phyloP scores from a whole-genome alignment of 2,888 invertebrate genomes.

The Polylopha cassiicola region DNA sequence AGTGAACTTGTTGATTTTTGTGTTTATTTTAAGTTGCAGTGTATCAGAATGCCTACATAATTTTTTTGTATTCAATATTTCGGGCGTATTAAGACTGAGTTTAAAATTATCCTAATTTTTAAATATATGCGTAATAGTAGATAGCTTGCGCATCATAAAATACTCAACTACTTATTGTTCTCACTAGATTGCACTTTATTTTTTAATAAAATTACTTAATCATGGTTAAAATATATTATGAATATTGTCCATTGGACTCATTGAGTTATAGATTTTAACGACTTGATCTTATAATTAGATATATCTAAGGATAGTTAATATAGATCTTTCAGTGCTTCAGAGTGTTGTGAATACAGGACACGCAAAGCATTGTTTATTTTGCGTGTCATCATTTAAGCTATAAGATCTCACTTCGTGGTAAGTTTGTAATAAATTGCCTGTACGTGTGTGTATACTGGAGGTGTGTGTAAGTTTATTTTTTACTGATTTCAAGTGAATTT shows the following conservation, averaged over 20 bases:
- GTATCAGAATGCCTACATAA: conserved; percentile 8
- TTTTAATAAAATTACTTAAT: too few relatives aligned
- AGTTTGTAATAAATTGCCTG: conserved; percentile 42
- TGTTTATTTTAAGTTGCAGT: conserved; percentile 9
- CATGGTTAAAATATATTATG: conserved; percentile 5
- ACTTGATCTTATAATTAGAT: conserved; percentile 11
- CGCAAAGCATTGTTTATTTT: too few relatives aligned
- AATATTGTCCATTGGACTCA: background rate
- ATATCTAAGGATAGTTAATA: conserved; percentile 16
- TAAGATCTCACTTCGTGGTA: conserved; percentile 66
- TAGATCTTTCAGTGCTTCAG: conserved; percentile 8
- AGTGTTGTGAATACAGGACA: conserved; percentile 12
- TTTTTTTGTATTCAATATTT: conserved; percentile 9
- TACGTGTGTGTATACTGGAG: conserved; percentile 23
- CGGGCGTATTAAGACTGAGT: conserved; percentile 19
- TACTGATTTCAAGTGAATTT: conserved; percentile 52
- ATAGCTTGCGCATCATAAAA: conserved; percentile 6
- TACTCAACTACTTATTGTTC: conserved; percentile 15
- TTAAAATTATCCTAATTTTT: conserved; percentile 10
- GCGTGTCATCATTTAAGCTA: conserved; percentile 44
- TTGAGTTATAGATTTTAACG: background rate
- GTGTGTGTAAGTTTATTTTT: conserved; percentile 38
- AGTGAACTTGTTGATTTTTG: conserved; percentile 8
- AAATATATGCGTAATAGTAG: background rate
- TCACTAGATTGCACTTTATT: conserved; percentile 7